These are phyloP conservation scores for Pachycephus smyrnensis DNA, from an alignment of 2,888 invertebrate species.

Conservation along the genomic window DNA sequence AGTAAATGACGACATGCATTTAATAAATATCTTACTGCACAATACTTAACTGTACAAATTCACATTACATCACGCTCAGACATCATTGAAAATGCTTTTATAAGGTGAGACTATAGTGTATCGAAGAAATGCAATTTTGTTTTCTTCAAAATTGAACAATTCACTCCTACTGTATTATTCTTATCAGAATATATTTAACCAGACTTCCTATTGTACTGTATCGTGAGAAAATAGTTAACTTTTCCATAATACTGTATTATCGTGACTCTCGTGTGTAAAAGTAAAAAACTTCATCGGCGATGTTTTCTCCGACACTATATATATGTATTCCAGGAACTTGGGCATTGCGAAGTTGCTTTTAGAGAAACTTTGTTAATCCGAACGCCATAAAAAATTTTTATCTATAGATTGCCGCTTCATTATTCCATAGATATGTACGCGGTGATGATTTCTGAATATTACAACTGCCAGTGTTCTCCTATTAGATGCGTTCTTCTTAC, in stretches of 20 bases:
- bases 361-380: neutral
- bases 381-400: neutral
- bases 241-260: neutral
- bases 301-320: neutral
- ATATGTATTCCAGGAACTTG: neutral
- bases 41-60: neutral
- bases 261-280: neutral
- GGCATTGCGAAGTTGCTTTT: neutral
- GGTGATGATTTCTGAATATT: neutral
- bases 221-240: neutral
- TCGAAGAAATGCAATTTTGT: neutral
- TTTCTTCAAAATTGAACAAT: neutral
- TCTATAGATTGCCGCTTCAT: neutral
- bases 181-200: neutral
- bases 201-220: neutral
- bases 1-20: neutral
- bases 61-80: neutral
- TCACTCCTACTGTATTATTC: neutral
- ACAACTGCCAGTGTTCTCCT: neutral
- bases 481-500: neutral
- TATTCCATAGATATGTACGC: neutral
- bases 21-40: neutral
- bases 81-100: neutral
- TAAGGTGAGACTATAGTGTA: neutral
- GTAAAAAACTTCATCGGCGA: neutral